A percentile compares a stretch with the other conserved stretches of the same genome.
phyloP scores from a whole-genome alignment of 2,797 vertebrate genomes.

The Sternotherus odoratus region DNA sequence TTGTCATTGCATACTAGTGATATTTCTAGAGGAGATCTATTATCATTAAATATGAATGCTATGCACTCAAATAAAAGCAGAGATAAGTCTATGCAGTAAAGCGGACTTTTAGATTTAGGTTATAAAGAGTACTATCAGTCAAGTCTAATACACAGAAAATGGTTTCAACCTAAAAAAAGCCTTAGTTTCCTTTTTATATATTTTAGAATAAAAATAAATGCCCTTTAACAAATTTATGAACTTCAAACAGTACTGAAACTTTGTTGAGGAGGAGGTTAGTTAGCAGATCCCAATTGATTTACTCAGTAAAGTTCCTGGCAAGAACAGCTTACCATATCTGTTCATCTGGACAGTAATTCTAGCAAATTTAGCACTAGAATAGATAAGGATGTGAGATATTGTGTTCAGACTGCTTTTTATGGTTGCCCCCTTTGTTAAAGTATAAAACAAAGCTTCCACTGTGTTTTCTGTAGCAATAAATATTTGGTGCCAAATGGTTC shows the following conservation, averaged over 20 bases:
- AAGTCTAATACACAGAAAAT: neutral
- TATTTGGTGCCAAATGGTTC: neutral
- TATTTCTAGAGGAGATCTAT: constrained; percentile 42
- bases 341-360: neutral
- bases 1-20: neutral
- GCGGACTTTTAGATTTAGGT: constrained; percentile 1
- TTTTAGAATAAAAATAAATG: neutral
- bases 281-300: neutral
- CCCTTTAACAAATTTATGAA: neutral
- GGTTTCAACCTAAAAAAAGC: neutral
- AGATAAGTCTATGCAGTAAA: constrained; percentile 10
- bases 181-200: constrained; percentile 11
- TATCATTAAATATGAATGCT: constrained; percentile 67
- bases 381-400: neutral
- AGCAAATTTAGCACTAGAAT: neutral
- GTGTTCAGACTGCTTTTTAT: rapidly evolving
- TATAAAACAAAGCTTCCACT: neutral
- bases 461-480: neutral
- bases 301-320: neutral
- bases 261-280: neutral
- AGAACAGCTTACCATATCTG: neutral
- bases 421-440: rapidly evolving
- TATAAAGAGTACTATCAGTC: neutral
- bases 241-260: neutral
- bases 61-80: constrained; percentile 28